Evolutionary conservation across 2,888 invertebrate species (phyloP), one percentile per base, ranked within the genome.

Genomic region (Galerucella nymphaeae): DNA sequence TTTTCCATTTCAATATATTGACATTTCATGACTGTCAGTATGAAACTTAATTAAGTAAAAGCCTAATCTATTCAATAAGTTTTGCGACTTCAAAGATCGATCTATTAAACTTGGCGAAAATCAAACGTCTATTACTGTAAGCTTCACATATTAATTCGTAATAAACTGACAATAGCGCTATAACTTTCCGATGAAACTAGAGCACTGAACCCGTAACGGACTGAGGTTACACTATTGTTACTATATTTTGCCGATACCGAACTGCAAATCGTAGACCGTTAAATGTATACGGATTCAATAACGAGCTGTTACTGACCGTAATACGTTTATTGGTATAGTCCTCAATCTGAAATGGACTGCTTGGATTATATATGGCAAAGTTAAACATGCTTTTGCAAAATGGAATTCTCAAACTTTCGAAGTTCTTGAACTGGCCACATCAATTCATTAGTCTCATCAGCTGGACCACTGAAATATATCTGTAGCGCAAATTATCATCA

Each of bases 91-190:
- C 23, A 57, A 18, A 53, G 59, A 38, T 66, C 66, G 73, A 76
- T 75, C 73, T 73, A 77, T 77, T 65, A 61, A 66, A 70, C 75
- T 66, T 70, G 70, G 69, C 68, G 70, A 69, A 71, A 76, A 75
- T 77, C 72, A 72, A 72, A 64, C 68, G 58, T 66, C 59, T 66
- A 71, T 75, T 70, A 70, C 48, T 69, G 62, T 61, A 14, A 55
- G 61, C 77, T 80, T 76, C 72, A 76, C 76, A 79, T 80, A 81
- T 80, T 80, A 81, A 81, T 81, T 81, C 76, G 77, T 80, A 80
- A 80, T 80, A 81, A 80, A 79, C 80, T 78, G 81, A 80, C 81
- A 79, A 79, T 77, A 72, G 8, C 30, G 30, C 30, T 30, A 30
- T 30, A 30, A 30, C 30, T 30, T 30, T 30, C 30, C 8, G 30